Conservation (phyloP, 1,140 invertebrate species). For the Drosophila eugracilis region DNA sequence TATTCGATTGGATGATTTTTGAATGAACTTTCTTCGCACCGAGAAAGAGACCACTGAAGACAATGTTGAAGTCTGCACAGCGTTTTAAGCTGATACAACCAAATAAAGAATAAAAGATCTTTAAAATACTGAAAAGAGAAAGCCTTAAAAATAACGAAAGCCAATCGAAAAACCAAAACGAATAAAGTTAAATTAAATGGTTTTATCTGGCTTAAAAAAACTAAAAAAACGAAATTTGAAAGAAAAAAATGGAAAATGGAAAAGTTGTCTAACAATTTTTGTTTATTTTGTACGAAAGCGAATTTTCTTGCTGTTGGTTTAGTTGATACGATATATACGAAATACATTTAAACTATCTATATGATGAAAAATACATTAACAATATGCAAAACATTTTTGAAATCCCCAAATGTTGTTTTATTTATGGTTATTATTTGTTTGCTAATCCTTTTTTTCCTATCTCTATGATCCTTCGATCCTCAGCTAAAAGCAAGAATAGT, state of each 20-base stretch:
- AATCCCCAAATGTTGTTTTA: slow-evolving; percentile 60
- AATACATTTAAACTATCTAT: slow-evolving; percentile 57
- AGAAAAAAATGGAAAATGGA: slow-evolving; percentile 54
- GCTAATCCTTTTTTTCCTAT: slow-evolving; percentile 42
- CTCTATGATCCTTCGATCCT: slow-evolving; percentile 16
- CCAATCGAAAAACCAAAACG: slow-evolving; percentile 51
- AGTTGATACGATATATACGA: slow-evolving; percentile 75
- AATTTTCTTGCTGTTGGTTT: slow-evolving; percentile 84
- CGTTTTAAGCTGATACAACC: slow-evolving; percentile 79
- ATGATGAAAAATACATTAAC: slow-evolving; percentile 57
- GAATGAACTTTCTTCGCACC: slow-evolving; percentile 34
- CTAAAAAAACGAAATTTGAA: slow-evolving; percentile 21
- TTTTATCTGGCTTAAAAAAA: slow-evolving; percentile 45
- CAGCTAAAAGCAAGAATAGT: slow-evolving; percentile 72
- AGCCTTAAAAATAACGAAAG: slow-evolving; percentile 13
- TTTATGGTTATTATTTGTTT: slow-evolving; percentile 30
- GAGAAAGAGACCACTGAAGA: slow-evolving; percentile 49
- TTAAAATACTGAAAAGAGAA: slow-evolving; percentile 49
- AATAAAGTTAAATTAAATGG: slow-evolving; percentile 36
- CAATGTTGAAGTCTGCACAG: slow-evolving; percentile 72
- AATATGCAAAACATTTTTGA: slow-evolving; percentile 58
- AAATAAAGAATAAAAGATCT: slow-evolving; percentile 65
- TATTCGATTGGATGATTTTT: slow-evolving; percentile 62
- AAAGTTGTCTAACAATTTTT: slow-evolving; percentile 63
- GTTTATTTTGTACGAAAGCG: slow-evolving; percentile 73